phyloP scores from a whole-genome alignment of 2,113 vertebrate species.

The Cyrtonyx montezumae region DNA sequence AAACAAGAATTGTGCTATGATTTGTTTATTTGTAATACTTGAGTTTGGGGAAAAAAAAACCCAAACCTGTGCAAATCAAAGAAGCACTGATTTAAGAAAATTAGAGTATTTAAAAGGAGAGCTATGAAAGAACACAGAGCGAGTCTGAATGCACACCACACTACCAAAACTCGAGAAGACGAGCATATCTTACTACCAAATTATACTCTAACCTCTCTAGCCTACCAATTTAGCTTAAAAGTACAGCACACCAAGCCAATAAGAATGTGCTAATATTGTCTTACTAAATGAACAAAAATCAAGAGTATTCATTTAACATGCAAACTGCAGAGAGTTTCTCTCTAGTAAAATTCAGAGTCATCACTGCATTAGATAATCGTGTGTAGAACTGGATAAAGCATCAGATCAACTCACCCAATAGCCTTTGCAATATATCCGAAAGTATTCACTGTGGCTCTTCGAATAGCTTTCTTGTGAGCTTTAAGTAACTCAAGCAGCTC shows the following conservation, averaged over 20 bases:
- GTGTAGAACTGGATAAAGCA: background rate
- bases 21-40: background rate
- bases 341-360: background rate
- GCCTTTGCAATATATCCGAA: slow-evolving; percentile 99
- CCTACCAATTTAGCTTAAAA: background rate
- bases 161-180: background rate
- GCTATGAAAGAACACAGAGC: background rate
- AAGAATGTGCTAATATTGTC: background rate
- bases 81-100: background rate
- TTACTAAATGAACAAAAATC: background rate
- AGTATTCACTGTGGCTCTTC: slow-evolving; percentile 98
- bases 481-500: slow-evolving; percentile 96
- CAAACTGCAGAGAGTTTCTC: background rate
- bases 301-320: background rate
- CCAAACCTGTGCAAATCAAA: background rate
- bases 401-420: slow-evolving; percentile 86
- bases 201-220: background rate
- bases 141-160: background rate
- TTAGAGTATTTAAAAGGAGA: background rate
- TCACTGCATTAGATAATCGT: background rate
- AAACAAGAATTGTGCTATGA: background rate
- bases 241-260: background rate
- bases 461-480: slow-evolving; percentile 98
- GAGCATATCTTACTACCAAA: background rate
- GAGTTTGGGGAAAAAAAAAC: background rate